Conservation (phyloP, 1,140 invertebrate species). For the Chrysomallon squamiferum region DNA sequence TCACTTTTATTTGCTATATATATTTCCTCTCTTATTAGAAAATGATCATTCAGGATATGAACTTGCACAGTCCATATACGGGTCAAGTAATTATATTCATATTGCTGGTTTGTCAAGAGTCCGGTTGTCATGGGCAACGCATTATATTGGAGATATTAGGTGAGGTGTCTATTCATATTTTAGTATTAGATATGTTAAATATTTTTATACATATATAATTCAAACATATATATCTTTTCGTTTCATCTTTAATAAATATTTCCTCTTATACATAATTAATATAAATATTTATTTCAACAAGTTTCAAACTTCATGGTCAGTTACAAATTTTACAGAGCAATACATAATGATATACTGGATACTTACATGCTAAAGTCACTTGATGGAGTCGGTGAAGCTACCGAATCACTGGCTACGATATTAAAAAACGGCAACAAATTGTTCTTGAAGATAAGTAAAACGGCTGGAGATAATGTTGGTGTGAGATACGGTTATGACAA, state of each 20-base stretch:
- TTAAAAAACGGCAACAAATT: conserved; percentile 43
- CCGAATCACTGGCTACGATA: conserved; percentile 50
- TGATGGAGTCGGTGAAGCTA: conserved; percentile 62
- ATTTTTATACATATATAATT: too few relatives aligned
- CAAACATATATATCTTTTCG: too few relatives aligned
- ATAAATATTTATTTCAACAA: too few relatives aligned
- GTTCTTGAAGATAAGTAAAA: conserved; percentile 22
- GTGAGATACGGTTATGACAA: conserved; percentile 62
- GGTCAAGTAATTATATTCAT: conserved; percentile 62
- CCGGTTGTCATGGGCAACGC: conserved; percentile 65
- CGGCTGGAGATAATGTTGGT: conserved; percentile 62
- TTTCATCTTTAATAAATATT: too few relatives aligned
- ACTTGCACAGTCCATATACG: conserved; percentile 63
- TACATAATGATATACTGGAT: conserved; percentile 65
- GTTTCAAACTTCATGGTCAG: too few relatives aligned
- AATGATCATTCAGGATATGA: conserved; percentile 66
- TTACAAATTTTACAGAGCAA: conserved; percentile 52
- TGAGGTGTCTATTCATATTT: conserved; percentile 19
- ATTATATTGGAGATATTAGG: conserved; percentile 66
- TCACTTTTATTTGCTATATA: too few relatives aligned
- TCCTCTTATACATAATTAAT: too few relatives aligned
- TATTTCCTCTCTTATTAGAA: conserved; percentile 42
- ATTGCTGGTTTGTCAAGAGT: conserved; percentile 64
- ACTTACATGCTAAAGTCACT: conserved; percentile 66
- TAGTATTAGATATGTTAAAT: too few relatives aligned